Conservation (phyloP, 2,888 invertebrate species). For the Himalopsyche anomala region DNA sequence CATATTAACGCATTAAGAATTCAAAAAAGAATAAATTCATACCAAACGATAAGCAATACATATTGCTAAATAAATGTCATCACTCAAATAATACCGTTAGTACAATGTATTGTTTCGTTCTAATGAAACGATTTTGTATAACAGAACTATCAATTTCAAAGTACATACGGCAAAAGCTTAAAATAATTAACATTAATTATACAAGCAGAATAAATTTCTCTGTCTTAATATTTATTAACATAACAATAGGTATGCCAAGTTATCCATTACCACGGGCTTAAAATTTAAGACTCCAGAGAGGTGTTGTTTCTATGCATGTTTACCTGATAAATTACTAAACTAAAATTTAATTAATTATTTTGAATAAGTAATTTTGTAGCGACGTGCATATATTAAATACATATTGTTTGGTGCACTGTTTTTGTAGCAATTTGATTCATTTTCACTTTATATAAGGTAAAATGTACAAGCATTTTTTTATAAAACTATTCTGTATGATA, state of each 20-base stretch:
- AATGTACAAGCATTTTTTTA: too few relatives aligned
- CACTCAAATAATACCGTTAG: too few relatives aligned
- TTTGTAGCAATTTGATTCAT: not conserved
- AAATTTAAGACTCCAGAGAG: conserved; percentile 26
- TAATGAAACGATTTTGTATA: too few relatives aligned
- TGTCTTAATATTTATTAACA: conserved; percentile 15
- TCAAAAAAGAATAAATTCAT: too few relatives aligned
- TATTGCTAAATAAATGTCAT: too few relatives aligned
- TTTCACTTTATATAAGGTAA: too few relatives aligned
- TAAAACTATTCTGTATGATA: too few relatives aligned
- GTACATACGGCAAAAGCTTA: not conserved
- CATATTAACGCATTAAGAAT: too few relatives aligned
- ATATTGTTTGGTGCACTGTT: not conserved
- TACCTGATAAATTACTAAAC: not conserved
- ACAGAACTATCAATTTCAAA: conserved; percentile 13
- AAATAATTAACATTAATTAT: conserved; percentile 19
- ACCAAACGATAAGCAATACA: too few relatives aligned
- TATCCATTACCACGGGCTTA: conserved; percentile 17
- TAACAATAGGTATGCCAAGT: conserved; percentile 8
- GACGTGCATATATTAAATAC: not conserved
- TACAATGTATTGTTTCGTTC: too few relatives aligned
- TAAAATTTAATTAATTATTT: conserved; percentile 19
- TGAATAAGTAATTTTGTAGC: not conserved
- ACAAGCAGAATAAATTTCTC: conserved; percentile 16
- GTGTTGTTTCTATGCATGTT: conserved; percentile 34